Conservation (phyloP, 2,888 invertebrate genomes). For the Tipula unca region DNA sequence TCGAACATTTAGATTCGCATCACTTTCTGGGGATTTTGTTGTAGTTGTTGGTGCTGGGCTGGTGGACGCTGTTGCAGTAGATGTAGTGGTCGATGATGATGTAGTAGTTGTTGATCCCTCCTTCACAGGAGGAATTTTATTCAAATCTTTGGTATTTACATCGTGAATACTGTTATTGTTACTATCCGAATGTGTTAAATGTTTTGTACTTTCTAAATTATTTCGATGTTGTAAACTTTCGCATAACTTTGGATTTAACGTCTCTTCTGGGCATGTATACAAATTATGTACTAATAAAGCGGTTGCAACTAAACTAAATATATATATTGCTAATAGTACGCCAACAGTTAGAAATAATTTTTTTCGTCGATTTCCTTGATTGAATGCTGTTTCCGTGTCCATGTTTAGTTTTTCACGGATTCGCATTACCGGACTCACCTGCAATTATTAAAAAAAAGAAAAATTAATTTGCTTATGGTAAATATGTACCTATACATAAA, state of each 20-base stretch:
- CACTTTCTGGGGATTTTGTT: conserved; percentile 31
- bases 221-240: neutral
- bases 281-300: conserved; percentile 70
- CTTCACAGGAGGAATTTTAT: neutral
- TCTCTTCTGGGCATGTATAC: conserved; percentile 52
- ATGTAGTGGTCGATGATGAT: conserved; percentile 15
- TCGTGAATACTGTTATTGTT: neutral
- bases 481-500: no score
- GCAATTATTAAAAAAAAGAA: neutral
- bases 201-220: neutral
- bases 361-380: conserved; percentile 46
- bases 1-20: conserved; percentile 49
- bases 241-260: conserved; percentile 21
- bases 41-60: conserved; percentile 23
- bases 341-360: conserved; percentile 56
- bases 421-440: conserved; percentile 28
- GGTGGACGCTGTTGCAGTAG: conserved; percentile 18
- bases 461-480: no score
- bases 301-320: conserved; percentile 57
- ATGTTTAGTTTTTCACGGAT: conserved; percentile 30
- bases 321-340: conserved; percentile 53
- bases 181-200: neutral
- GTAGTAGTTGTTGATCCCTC: neutral
- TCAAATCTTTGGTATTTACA: neutral
- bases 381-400: conserved; percentile 31